Evolutionary conservation across 2,888 invertebrate species (phyloP).

Genomic region (Meloe dianella): DNA sequence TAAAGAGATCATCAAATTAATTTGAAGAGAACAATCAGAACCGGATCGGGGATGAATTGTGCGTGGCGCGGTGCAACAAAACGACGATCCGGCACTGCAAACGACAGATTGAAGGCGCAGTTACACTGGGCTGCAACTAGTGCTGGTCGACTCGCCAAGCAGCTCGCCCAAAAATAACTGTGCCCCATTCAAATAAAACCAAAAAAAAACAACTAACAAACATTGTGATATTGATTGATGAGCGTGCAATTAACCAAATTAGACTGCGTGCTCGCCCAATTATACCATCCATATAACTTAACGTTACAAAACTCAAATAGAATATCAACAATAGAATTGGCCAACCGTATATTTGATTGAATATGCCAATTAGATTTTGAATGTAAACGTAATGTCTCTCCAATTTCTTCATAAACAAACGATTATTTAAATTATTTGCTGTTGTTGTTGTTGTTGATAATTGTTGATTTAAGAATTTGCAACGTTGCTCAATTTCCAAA

Average conservation of each 20-base stretch:
- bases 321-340: slow-evolving; percentile 1
- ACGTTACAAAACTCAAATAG: not conserved
- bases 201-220: not conserved
- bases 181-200: no score
- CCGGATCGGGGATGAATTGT: no score
- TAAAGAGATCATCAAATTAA: not conserved
- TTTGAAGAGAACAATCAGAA: no score
- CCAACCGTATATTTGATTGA: not conserved
- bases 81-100: no score
- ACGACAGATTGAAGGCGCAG: no score
- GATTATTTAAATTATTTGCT: not conserved
- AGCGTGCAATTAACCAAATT: not conserved
- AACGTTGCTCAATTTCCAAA: not conserved
- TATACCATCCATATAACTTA: not conserved
- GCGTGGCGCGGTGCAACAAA: no score
- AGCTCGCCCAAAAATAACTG: no score
- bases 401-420: not conserved
- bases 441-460: not conserved
- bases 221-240: not conserved
- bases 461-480: not conserved
- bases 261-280: not conserved
- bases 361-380: not conserved
- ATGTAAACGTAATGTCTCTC: not conserved
- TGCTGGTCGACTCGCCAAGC: no score
- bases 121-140: no score